phyloP scores from a whole-genome alignment of 2,888 invertebrate genomes.

The Koerneria pararmatus region DNA sequence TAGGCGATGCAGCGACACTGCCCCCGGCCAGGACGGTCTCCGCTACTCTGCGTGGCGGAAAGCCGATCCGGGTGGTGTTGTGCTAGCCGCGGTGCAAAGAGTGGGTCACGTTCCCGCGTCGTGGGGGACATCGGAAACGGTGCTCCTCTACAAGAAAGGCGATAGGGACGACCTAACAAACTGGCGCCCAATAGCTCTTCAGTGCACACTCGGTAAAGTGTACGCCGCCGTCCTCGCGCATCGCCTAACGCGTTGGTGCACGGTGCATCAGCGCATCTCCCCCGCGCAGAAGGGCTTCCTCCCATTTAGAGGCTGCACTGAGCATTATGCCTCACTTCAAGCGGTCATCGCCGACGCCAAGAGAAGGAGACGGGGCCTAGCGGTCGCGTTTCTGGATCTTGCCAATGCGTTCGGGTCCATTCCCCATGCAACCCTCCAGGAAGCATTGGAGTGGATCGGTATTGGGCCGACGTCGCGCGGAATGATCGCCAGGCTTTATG shows the following conservation, averaged over 20 bases:
- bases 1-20: conserved; percentile 29
- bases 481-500: too few species aligned
- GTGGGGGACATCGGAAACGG: conserved; percentile 36
- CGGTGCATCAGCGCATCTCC: conserved; percentile 25
- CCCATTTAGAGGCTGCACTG: conserved; percentile 39
- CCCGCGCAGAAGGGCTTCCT: conserved; percentile 60
- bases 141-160: conserved; percentile 44
- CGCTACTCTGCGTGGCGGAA: conserved; percentile 30
- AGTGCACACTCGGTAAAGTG: conserved; percentile 34
- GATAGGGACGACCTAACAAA: conserved; percentile 32
- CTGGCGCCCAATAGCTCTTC: conserved; percentile 45
- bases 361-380: conserved; percentile 19
- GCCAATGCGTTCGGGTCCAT: conserved; percentile 61
- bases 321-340: conserved; percentile 31
- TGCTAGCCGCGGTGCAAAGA: conserved; percentile 6
- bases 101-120: conserved; percentile 24
- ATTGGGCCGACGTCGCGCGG: too few species aligned
- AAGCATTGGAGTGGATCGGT: too few species aligned
- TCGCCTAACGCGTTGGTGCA: conserved; percentile 31
- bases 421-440: conserved; percentile 32
- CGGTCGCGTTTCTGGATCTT: conserved; percentile 60
- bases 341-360: conserved; percentile 24
- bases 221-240: conserved; percentile 34
- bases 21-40: conserved; percentile 44
- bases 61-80: conserved; percentile 30